Percentiles rank a stretch among this genome's conserved stretches.
phyloP scores from a whole-genome alignment of 2,797 vertebrate genomes.

The Tamandua tetradactyla region DNA sequence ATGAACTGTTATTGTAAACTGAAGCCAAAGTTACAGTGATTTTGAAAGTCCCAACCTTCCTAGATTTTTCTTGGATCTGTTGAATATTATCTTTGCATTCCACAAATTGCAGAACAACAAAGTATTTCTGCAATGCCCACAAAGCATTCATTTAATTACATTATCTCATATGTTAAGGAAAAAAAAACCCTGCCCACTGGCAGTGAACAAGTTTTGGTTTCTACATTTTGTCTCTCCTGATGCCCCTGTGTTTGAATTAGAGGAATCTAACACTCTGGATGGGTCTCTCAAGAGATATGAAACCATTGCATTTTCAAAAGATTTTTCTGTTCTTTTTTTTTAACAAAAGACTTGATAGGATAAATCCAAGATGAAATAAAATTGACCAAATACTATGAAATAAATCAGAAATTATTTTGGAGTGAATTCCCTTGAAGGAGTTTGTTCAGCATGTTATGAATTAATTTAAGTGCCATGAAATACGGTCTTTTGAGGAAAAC shows the following conservation, averaged over 20 bases:
- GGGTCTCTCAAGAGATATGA: neutral
- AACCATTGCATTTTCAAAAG: neutral
- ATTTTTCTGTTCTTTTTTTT: neutral
- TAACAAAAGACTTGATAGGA: neutral
- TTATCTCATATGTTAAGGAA: neutral
- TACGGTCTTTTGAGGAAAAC: neutral
- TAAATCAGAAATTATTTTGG: neutral
- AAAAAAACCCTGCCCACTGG: neutral
- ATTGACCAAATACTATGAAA: neutral
- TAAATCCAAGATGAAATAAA: slow-evolving; percentile 39
- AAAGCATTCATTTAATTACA: slow-evolving; percentile 67
- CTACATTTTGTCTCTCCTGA: neutral
- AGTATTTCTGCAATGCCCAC: slow-evolving; percentile 28
- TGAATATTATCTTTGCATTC: slow-evolving; percentile 57
- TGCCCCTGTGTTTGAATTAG: neutral
- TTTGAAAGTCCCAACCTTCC: slow-evolving; percentile 40
- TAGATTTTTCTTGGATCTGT: slow-evolving; percentile 55
- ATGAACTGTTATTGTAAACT: slow-evolving; percentile 52
- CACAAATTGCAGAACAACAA: slow-evolving; percentile 60
- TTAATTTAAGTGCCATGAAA: neutral
- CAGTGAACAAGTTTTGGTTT: neutral
- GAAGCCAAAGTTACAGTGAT: slow-evolving; percentile 58
- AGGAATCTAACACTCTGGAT: neutral
- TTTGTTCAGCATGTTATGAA: neutral
- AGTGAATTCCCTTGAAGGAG: neutral